Evolutionary conservation across 2,797 vertebrate genomes (phyloP), one percentile per base, ranked within the genome.

Genomic region (Liparis tanakae): DNA sequence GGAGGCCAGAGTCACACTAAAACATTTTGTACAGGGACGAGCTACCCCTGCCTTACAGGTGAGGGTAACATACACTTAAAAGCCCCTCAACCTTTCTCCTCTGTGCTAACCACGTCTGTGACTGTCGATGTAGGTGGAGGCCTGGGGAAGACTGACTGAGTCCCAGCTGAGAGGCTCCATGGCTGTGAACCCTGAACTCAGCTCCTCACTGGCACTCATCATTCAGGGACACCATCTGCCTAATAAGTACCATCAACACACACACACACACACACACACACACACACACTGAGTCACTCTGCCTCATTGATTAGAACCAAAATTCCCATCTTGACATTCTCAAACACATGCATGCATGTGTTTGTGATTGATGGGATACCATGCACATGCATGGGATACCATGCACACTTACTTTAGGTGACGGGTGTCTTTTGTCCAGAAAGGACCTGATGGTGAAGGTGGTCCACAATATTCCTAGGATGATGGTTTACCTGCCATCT

Each of bases 371-470:
- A n/a, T n/a, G n/a, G n/a, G n/a, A n/a, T n/a, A n/a, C n/a, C n/a
- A n/a, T n/a, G n/a, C n/a, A n/a, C n/a, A n/a, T n/a, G n/a, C n/a
- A n/a, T n/a, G n/a, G n/a, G n/a, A n/a, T n/a, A n/a, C n/a, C n/a
- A n/a, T n/a, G 18, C 39, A 43, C 48, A 67, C 7, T 56, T 9
- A 12, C 14, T 30, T 22, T 34, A 56, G 62, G 10, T 84, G 61
- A 82, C 34, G n/a, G 2, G 8, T 68, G 81, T 67, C 41, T 91
- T 71, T 53, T 84, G 78, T 93, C 76, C 81, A 97, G 96, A 75
- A 93, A 94, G 82, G 93, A 96, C 67, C 66, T 96, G 76, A 90
- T 84, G 80, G 64, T 95, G 79, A 94, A 94, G 66, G 83, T 93
- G 64, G 83, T 87, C 70, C 95, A 96, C 86, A 94, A 85, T 74